A percentile compares a stretch with the other conserved stretches of the same genome.
Evolutionary conservation across 2,797 vertebrate genomes (phyloP).

Genomic region (Corythornis leucogaster): DNA sequence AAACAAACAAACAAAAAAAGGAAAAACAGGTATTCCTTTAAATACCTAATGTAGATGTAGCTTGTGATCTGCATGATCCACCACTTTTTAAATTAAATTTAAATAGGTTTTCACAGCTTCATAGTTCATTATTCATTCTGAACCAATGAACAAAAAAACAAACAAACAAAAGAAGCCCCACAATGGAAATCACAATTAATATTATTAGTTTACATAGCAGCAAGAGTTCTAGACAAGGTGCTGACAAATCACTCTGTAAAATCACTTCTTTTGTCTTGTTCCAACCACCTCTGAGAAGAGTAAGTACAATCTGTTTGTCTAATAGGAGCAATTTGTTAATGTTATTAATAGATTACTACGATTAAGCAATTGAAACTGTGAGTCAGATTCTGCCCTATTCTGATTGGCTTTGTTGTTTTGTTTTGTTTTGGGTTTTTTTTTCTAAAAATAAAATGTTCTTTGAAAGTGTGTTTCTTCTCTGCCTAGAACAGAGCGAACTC

Average conservation of each 20-base stretch:
- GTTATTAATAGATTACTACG: not conserved
- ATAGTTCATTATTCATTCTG: slow-evolving; percentile 36
- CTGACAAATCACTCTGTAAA: not conserved
- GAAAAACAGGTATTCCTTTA: not conserved
- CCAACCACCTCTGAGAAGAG: not conserved
- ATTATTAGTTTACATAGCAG: not conserved
- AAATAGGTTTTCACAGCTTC: not conserved
- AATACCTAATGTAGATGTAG: not conserved
- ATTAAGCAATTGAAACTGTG: not conserved
- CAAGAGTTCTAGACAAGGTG: not conserved
- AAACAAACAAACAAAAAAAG: too few relatives aligned
- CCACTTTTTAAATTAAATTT: not conserved
- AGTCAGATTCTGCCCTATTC: not conserved
- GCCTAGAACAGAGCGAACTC: not conserved
- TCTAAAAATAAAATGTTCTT: not conserved
- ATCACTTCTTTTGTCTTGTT: not conserved
- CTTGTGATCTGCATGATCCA: not conserved
- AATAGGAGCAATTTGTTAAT: not conserved
- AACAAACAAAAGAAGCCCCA: not conserved
- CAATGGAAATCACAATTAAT: not conserved
- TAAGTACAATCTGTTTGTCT: not conserved
- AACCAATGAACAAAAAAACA: slow-evolving; percentile 2
- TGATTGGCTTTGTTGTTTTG: too few relatives aligned
- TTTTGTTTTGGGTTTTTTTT: too few relatives aligned
- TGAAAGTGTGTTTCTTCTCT: not conserved